Percentiles rank a stretch among this genome's conserved stretches.
Evolutionary conservation across 2,888 invertebrate species (phyloP).

Genomic region (Xestia ashworthii): DNA sequence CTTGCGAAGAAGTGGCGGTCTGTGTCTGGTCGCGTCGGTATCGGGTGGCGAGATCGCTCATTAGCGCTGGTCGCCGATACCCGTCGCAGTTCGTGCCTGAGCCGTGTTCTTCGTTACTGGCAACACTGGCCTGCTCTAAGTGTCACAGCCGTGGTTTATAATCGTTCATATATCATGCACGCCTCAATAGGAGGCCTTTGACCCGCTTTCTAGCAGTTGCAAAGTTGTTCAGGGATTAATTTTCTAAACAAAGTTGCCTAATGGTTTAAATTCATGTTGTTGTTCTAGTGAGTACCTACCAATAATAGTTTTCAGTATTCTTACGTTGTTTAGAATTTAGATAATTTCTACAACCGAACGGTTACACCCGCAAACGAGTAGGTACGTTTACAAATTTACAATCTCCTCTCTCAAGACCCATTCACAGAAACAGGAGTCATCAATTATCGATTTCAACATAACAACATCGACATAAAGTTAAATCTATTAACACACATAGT

Average conservation of each 20-base stretch:
- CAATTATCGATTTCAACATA: slow-evolving; percentile 22
- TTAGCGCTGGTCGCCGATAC: slow-evolving; percentile 78
- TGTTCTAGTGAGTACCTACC: not conserved
- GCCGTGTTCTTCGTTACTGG: slow-evolving; percentile 64
- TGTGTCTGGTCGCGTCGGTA: slow-evolving; percentile 64
- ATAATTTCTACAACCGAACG: not conserved
- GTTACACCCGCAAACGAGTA: not conserved
- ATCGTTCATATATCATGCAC: slow-evolving; percentile 65
- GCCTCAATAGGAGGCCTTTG: slow-evolving; percentile 63
- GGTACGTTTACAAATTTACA: too few relatives aligned
- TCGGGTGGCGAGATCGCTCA: slow-evolving; percentile 84
- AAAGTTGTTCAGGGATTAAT: slow-evolving; percentile 37
- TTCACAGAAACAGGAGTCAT: slow-evolving; percentile 27
- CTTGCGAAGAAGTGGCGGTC: slow-evolving; percentile 38
- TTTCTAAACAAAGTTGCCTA: slow-evolving; percentile 32
- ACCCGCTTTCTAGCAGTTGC: slow-evolving; percentile 64
- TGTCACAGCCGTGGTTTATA: slow-evolving; percentile 62
- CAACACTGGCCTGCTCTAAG: slow-evolving; percentile 40
- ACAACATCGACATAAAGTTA: slow-evolving; percentile 13
- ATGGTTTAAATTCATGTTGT: not conserved
- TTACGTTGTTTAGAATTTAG: not conserved
- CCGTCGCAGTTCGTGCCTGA: slow-evolving; percentile 78
- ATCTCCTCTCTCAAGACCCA: not conserved
- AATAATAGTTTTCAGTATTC: not conserved
- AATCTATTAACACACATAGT: slow-evolving; percentile 41